These are phyloP conservation scores for Osmerus eperlanus DNA, from an alignment of 2,113 vertebrate species.

Conservation along the genomic window DNA sequence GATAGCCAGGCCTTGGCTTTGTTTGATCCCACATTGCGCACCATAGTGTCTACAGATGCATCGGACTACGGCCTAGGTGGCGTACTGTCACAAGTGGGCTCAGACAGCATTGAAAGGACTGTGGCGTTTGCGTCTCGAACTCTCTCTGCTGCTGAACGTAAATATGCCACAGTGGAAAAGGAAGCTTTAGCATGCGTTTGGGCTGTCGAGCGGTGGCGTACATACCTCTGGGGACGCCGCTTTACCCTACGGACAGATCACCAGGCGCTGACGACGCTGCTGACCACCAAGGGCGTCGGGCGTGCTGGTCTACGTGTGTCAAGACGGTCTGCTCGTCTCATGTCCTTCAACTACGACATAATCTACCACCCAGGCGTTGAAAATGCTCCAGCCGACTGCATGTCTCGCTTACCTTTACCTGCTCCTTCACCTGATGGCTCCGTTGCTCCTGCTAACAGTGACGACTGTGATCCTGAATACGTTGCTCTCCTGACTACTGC, in stretches of 20 bases:
- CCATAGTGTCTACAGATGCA: slow-evolving; percentile 19
- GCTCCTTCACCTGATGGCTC: no score
- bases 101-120: neutral
- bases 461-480: no score
- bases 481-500: no score
- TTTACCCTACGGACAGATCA: neutral
- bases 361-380: no score
- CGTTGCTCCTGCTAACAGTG: no score
- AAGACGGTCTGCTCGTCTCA: no score
- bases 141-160: slow-evolving; percentile 1
- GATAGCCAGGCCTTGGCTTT: slow-evolving; percentile 12
- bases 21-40: slow-evolving; percentile 13
- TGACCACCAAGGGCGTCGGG: no score
- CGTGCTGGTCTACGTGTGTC: no score
- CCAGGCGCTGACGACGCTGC: neutral
- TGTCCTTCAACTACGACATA: no score
- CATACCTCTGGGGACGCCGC: slow-evolving; percentile 2
- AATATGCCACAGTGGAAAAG: slow-evolving; percentile 25
- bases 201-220: slow-evolving; percentile 3
- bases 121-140: slow-evolving; percentile 18
- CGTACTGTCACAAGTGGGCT: neutral
- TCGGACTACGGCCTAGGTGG: slow-evolving; percentile 13
- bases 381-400: no score
- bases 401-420: no score
- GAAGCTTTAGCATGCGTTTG: slow-evolving; percentile 21